A percentile compares a stretch with the other conserved stretches of the same genome.
Evolutionary conservation across 2,113 vertebrate species (phyloP).

Genomic region (Progne subis): DNA sequence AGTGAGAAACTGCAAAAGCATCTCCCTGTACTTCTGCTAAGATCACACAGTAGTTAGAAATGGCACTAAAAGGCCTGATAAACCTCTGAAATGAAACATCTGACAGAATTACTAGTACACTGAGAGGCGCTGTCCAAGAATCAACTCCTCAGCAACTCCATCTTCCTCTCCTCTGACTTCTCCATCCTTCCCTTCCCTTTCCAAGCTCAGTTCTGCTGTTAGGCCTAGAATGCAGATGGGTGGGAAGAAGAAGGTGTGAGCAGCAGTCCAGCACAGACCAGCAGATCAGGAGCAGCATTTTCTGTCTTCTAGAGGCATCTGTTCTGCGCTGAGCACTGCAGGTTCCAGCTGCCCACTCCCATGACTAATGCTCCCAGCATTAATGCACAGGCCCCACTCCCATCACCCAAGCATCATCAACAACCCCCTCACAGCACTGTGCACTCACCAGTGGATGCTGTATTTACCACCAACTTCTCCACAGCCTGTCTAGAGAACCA

Average conservation of each 20-base stretch:
- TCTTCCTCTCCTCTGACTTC: background rate
- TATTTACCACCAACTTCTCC: background rate
- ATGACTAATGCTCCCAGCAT: fast-evolving
- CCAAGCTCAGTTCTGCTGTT: background rate
- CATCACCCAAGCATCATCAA: fast-evolving
- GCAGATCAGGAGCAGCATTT: background rate
- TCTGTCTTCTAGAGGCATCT: background rate
- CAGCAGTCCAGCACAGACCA: background rate
- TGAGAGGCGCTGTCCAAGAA: background rate
- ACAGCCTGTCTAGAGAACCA: background rate
- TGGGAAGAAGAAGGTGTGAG: background rate
- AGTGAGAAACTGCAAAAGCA: background rate
- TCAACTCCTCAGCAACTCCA: background rate
- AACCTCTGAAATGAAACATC: background rate
- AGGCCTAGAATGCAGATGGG: background rate
- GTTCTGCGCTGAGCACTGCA: background rate
- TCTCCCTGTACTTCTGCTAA: background rate
- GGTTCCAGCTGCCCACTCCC: background rate
- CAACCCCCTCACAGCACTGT: background rate
- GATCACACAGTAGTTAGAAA: background rate
- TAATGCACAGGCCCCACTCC: background rate
- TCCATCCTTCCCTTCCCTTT: background rate
- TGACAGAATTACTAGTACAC: background rate
- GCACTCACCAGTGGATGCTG: background rate
- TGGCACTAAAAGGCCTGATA: background rate